Conservation (phyloP, 2,888 invertebrate genomes). For the Actias luna region DNA sequence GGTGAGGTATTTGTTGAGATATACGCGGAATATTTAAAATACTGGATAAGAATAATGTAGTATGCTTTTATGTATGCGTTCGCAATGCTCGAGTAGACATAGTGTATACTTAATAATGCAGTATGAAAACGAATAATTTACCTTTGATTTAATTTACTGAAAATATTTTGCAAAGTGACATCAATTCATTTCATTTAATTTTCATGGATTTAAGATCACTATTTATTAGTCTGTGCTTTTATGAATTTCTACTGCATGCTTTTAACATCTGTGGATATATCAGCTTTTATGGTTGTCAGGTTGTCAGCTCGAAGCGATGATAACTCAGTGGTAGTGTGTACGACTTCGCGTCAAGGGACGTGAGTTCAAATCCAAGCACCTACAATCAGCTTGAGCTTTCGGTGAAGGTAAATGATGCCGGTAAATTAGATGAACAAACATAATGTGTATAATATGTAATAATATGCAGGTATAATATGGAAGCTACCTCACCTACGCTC, state of each 20-base stretch:
- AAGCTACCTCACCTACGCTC: too few relatives aligned
- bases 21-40: background rate
- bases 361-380: too few relatives aligned
- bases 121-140: conserved; percentile 30
- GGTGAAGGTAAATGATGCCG: too few relatives aligned
- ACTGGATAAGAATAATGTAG: background rate
- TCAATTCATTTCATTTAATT: conserved; percentile 69
- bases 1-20: background rate
- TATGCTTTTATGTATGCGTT: background rate
- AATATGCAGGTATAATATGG: too few relatives aligned
- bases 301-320: too few relatives aligned
- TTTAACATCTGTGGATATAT: conserved; percentile 54
- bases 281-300: background rate
- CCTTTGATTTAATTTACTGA: conserved; percentile 49
- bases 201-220: conserved; percentile 63
- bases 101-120: conserved; percentile 33
- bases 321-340: too few relatives aligned
- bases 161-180: conserved; percentile 67
- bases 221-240: conserved; percentile 56
- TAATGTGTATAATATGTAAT: too few relatives aligned
- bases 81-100: background rate
- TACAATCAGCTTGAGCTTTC: too few relatives aligned
- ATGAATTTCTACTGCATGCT: conserved; percentile 60
- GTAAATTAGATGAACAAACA: too few relatives aligned
- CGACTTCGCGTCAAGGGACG: too few relatives aligned